Evolutionary conservation across 2,888 invertebrate species (phyloP), one percentile per base, ranked within the genome.

Genomic region (Hetaerina titia): DNA sequence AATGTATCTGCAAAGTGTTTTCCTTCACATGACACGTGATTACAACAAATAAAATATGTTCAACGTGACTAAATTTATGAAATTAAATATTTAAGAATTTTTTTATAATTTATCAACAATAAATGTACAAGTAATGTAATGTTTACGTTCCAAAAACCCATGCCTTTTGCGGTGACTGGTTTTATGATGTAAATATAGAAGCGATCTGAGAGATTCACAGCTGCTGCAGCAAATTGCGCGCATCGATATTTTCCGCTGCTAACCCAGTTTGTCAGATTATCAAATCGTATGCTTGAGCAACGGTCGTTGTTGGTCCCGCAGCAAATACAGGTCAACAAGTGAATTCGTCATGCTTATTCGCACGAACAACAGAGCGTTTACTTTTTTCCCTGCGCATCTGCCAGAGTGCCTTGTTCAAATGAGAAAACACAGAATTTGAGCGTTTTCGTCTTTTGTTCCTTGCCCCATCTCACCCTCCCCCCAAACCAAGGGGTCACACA

Each of bases 191-290:
- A 45, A 45, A 69, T n/a, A 9, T 69, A 9, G n/a, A 69, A n/a
- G 69, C n/a, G n/a, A n/a, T n/a, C 69, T 22, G 69, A 69, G 19
- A 69, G 6, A n/a, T n/a, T 69, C n/a, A 4, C 69, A 69, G 6
- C n/a, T n/a, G 69, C 69, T 22, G 69, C 69, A n/a, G 69, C 69
- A n/a, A 22, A 69, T 69, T 69, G 69, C n/a, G 69, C 69, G n/a
- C n/a, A 69, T n/a, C 69, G 69, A 69, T 69, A 69, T n/a, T 69
- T 69, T 69, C 69, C 69, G 69, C n/a, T 17, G 15, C 69, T 22
- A n/a, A n/a, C 69, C 69, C n/a, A 69, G 69, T 69, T 69, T 69
- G 69, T 69, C 69, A 69, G 69, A 69, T 69, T 69, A 81, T 81
- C 25, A 31, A 81, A 81, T 81, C 81, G 25, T 11, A 81, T 31